Base-by-base conservation (phyloP, 2,797 vertebrate species). In the Rallus crepitans region DNA sequence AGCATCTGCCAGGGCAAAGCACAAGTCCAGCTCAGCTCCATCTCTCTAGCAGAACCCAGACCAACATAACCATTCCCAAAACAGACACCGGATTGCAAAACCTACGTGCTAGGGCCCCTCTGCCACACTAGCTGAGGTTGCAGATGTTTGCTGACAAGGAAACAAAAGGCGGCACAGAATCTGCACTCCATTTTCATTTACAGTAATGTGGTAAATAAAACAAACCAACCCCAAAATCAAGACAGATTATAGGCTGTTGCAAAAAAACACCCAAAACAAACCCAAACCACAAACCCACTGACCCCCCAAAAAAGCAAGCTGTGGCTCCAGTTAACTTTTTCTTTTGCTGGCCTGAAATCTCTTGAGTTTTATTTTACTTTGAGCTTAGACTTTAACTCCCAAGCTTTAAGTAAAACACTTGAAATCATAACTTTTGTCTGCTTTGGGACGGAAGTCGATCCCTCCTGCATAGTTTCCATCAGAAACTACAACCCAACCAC, bases 1-100 rank as follows among this genome's bases (percentile, higher is more conserved):
- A 78, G 98, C 98, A 98, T 99, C 99, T 99, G 98, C 76, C 96
- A 95, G 3, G 53, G 63, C 33, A 95, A 82, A 96, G 91, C 11
- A 70, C 63, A 95, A 92, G 37, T 39, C 53, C 88, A 86, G 87
- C 65, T 96, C 90, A 97, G 66, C 69, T 91, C 85, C 69, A 8
- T 23, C 55, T 85, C 82, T 82, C 65, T 27, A 90, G 91, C 81
- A 80, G 71, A 84, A 95, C 81, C 77, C 80, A 47, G 21, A 75
- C 70, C 75, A 77, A 77, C 10, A 39, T 3, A 80, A 53, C 70
- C 35, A n/a, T 25, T 93, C 94, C 93, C 79, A 27, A 11, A 48
- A 70, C 88, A 80, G 39, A 80, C 12, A 8, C 19, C 40, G 20
- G 4, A 45, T 47, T 90, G 90, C 47, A 80, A 82, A 92, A 48